phyloP scores from a whole-genome alignment of 2,888 invertebrate genomes.

The Pseudanteris insignis region DNA sequence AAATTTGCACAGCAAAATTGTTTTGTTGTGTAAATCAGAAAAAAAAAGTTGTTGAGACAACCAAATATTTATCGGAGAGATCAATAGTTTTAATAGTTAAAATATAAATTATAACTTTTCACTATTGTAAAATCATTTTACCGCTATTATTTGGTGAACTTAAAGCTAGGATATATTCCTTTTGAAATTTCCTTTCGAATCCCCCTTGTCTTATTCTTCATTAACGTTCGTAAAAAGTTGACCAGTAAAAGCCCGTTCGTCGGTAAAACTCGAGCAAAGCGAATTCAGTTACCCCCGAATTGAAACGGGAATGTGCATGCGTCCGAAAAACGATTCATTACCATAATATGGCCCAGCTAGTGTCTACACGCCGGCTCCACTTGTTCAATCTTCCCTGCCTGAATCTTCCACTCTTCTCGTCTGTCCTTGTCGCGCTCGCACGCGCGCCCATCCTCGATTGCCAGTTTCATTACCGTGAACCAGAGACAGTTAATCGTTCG shows the following conservation, averaged over 20 bases:
- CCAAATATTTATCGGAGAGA: too few relatives aligned
- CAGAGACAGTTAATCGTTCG: slow-evolving; percentile 36
- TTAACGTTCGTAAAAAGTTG: too few relatives aligned
- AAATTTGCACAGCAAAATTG: too few relatives aligned
- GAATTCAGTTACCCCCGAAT: slow-evolving; percentile 26
- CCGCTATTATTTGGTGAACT: too few relatives aligned
- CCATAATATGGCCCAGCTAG: slow-evolving; percentile 53
- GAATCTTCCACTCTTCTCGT: slow-evolving; percentile 21
- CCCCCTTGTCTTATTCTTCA: too few relatives aligned
- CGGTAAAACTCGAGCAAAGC: slow-evolving; percentile 25
- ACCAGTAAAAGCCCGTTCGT: slow-evolving; percentile 27
- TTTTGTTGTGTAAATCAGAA: too few relatives aligned
- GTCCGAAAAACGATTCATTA: slow-evolving; percentile 56
- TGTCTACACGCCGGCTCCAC: slow-evolving; percentile 43
- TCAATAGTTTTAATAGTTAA: too few relatives aligned
- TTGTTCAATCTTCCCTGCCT: slow-evolving; percentile 33
- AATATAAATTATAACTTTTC: too few relatives aligned
- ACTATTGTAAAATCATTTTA: too few relatives aligned
- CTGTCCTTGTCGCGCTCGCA: slow-evolving; percentile 8
- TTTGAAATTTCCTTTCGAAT: too few relatives aligned
- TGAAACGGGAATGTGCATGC: slow-evolving; percentile 46
- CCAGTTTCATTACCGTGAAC: slow-evolving; percentile 29
- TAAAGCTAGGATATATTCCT: too few relatives aligned
- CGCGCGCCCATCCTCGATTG: slow-evolving; percentile 13
- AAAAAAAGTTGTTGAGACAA: too few relatives aligned